A percentile compares a stretch with the other conserved stretches of the same genome.
phyloP scores from a whole-genome alignment of 2,113 vertebrate species.

The Bubo scandiacus region DNA sequence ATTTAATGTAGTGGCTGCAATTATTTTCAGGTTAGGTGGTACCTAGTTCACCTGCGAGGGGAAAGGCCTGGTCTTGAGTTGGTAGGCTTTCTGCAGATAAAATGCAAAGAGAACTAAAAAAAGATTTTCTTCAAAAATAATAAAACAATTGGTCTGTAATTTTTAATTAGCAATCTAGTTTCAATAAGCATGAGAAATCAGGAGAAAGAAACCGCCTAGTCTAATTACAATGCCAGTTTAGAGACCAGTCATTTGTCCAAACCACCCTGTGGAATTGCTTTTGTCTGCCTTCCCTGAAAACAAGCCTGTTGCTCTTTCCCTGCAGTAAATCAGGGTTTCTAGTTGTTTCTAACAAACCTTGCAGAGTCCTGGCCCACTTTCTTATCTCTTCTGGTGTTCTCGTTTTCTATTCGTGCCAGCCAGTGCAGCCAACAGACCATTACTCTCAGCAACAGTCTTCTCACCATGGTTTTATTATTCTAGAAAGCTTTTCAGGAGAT shows the following conservation, averaged over 20 bases:
- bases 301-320: not conserved
- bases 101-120: slow-evolving; percentile 71
- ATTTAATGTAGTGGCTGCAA: slow-evolving; percentile 23
- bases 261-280: not conserved
- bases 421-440: not conserved
- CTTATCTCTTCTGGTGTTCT: not conserved
- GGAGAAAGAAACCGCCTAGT: not conserved
- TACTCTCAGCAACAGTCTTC: not conserved
- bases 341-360: not conserved
- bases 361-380: not conserved
- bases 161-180: not conserved
- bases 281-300: not conserved
- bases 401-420: not conserved
- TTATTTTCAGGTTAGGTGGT: slow-evolving; percentile 46
- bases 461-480: not conserved
- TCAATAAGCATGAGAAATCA: not conserved
- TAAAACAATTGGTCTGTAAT: not conserved
- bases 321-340: not conserved
- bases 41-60: slow-evolving; percentile 81
- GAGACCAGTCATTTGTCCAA: not conserved
- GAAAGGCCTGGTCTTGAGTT: slow-evolving; percentile 73
- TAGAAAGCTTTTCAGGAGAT: not conserved
- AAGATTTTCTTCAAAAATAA: not conserved
- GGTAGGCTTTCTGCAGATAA: slow-evolving; percentile 80
- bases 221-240: not conserved